Percentiles rank a stretch among this genome's conserved stretches.
phyloP scores from a whole-genome alignment of 2,113 vertebrate genomes.

The Alectura lathami region DNA sequence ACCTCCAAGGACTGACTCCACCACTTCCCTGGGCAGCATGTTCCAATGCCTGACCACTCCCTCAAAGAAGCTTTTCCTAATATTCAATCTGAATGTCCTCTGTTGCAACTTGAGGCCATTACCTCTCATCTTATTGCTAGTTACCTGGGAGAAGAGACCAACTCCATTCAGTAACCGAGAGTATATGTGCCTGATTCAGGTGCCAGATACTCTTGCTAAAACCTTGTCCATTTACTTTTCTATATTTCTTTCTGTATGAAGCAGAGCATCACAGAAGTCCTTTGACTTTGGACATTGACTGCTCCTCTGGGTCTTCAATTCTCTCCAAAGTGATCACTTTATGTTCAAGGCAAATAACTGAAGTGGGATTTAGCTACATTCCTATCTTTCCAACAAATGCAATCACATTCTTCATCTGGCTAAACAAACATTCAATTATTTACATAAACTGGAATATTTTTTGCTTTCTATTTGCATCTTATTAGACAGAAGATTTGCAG shows the following conservation, averaged over 20 bases:
- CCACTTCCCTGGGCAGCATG: no score
- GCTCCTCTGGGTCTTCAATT: not conserved
- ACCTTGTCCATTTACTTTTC: rapidly evolving
- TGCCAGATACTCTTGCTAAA: not conserved
- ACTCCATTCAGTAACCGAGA: not conserved
- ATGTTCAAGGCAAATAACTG: not conserved
- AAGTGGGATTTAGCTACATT: not conserved
- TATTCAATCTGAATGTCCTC: no score
- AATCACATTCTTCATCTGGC: not conserved
- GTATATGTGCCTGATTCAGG: not conserved
- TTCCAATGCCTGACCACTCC: no score
- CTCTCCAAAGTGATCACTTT: not conserved
- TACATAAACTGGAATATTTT: not conserved
- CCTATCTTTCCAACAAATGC: not conserved
- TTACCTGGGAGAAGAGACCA: no score
- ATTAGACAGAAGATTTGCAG: not conserved
- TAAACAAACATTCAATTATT: not conserved
- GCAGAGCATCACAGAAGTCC: not conserved
- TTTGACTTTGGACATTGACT: not conserved
- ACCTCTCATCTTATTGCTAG: no score
- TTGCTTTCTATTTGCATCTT: not conserved
- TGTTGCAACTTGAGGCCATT: no score
- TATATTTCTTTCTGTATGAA: not conserved
- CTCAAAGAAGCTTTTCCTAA: no score
- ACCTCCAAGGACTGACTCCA: no score